Conservation (phyloP, 2,113 vertebrate species). For the Onychostoma macrolepis region DNA sequence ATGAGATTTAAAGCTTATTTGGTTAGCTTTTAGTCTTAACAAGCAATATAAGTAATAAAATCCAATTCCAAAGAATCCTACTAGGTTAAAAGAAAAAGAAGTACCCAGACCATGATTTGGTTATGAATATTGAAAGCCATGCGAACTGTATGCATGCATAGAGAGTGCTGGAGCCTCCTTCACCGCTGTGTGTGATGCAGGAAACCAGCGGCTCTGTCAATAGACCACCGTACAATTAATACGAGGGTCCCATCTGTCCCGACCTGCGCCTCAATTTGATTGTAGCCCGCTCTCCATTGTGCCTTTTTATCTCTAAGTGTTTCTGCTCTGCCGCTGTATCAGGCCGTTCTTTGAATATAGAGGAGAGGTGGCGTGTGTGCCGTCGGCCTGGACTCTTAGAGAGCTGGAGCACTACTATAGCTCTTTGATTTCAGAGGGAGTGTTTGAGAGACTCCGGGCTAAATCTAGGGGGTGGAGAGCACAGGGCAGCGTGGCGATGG, state of each 20-base stretch:
- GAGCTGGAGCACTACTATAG: slow-evolving; percentile 64
- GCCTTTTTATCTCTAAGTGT: slow-evolving; percentile 68
- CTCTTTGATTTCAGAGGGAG: slow-evolving; percentile 72
- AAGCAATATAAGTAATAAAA: background rate
- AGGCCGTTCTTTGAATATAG: slow-evolving; percentile 73
- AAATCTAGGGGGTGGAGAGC: slow-evolving; percentile 33
- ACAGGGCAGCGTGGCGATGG: slow-evolving; percentile 36
- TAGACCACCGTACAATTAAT: slow-evolving; percentile 71
- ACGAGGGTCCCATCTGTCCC: slow-evolving; percentile 85
- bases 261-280: slow-evolving; percentile 80
- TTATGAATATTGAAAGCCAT: slow-evolving; percentile 53
- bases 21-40: background rate
- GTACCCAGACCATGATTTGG: background rate
- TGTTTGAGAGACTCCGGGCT: slow-evolving; percentile 56
- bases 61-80: background rate
- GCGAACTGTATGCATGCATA: slow-evolving; percentile 34
- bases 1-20: background rate
- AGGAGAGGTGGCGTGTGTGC: slow-evolving; percentile 52
- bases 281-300: slow-evolving; percentile 80
- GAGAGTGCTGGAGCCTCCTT: slow-evolving; percentile 44
- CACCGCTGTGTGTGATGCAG: background rate
- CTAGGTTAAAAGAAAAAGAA: background rate
- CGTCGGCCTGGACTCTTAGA: background rate
- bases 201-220: slow-evolving; percentile 69
- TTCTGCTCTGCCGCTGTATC: slow-evolving; percentile 19